phyloP scores from a whole-genome alignment of 2,113 vertebrate species.

The Pitta sordida region DNA sequence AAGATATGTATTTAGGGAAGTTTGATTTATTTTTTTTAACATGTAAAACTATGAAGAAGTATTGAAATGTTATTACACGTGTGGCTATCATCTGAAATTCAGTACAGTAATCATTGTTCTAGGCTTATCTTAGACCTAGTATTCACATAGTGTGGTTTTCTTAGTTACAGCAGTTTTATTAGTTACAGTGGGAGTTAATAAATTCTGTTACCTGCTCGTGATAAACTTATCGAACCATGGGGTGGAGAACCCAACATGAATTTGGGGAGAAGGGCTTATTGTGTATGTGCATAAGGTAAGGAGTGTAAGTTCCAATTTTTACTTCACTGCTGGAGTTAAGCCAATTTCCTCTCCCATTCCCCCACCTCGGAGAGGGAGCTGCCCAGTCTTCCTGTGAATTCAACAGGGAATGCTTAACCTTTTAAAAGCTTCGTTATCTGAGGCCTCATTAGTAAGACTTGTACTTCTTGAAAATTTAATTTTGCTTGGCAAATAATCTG shows the following conservation, averaged over 20 bases:
- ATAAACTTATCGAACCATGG: background rate
- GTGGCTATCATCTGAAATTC: background rate
- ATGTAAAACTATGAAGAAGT: background rate
- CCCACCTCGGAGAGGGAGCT: background rate
- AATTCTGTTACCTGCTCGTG: background rate
- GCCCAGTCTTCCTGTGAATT: background rate
- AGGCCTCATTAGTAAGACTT: background rate
- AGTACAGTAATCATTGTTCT: background rate
- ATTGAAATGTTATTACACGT: background rate
- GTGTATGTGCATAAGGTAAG: background rate
- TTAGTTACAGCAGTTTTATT: background rate
- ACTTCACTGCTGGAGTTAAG: background rate
- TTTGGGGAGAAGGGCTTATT: background rate
- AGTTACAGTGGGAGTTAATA: background rate
- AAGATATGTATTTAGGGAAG: background rate
- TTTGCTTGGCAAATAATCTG: slow-evolving; percentile 3
- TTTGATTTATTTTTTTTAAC: background rate
- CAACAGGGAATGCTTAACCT: background rate
- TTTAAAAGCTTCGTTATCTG: background rate
- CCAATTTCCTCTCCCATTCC: background rate
- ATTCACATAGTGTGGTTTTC: background rate
- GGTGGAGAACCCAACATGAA: background rate
- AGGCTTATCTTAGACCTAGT: background rate
- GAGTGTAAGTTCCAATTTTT: background rate
- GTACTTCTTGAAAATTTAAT: background rate